Evolutionary conservation across 2,113 vertebrate species (phyloP).

Genomic region (Epinephelus cyanopodus): DNA sequence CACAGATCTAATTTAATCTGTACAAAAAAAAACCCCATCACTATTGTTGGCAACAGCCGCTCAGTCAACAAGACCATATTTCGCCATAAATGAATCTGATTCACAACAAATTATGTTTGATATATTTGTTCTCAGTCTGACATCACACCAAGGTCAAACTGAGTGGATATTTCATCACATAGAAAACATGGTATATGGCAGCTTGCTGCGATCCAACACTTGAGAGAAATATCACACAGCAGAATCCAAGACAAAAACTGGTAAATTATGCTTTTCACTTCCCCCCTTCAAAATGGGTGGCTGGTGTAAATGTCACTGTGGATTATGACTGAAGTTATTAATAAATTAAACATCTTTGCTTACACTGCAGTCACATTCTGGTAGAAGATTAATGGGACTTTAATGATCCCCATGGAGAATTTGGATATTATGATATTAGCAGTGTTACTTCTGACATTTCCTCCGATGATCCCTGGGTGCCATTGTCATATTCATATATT

Average conservation of each 20-base stretch:
- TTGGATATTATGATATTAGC: slow-evolving; percentile 53
- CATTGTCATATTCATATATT: slow-evolving; percentile 33
- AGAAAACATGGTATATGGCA: background rate
- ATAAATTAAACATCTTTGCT: slow-evolving; percentile 47
- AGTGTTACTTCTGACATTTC: slow-evolving; percentile 64
- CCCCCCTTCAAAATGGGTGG: background rate
- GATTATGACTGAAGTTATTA: slow-evolving; percentile 52
- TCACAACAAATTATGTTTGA: background rate
- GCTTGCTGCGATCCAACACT: background rate
- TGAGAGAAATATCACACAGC: background rate
- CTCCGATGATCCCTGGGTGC: slow-evolving; percentile 16
- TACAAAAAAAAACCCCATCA: too few species aligned
- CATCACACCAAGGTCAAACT: background rate
- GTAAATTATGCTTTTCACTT: background rate
- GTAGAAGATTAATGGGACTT: slow-evolving; percentile 51
- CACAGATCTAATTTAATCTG: background rate
- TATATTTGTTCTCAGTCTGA: slow-evolving; percentile 3
- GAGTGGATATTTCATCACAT: background rate
- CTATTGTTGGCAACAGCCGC: too few species aligned
- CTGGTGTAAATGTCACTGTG: slow-evolving; percentile 58
- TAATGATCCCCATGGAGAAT: slow-evolving; percentile 58
- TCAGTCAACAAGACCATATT: background rate
- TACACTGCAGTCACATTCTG: slow-evolving; percentile 20
- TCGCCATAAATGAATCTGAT: background rate
- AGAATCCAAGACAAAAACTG: background rate